Base-by-base conservation (phyloP, 2,113 vertebrate species). In the Campylomormyrus numenius region DNA sequence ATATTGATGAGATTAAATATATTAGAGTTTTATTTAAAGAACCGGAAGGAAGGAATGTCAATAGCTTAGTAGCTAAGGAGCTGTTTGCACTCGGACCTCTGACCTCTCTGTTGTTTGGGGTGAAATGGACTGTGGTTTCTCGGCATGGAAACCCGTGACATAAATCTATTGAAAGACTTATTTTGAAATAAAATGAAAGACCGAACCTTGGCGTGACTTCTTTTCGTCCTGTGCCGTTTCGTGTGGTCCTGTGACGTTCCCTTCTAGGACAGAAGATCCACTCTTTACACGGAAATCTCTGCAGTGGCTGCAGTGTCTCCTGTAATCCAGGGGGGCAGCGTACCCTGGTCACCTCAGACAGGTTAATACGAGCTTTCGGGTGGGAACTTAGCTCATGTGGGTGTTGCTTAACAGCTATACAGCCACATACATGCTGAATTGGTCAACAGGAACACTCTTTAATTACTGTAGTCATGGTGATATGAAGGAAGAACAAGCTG, bases 1-100 rank as follows among this genome's bases (percentile, higher is more conserved):
- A 88, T 88, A 88, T 45, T 62, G 39, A 58, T 88, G 53, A 88
- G 53, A 88, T 56, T 45, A 58, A 88, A 88, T 88, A 66, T 88
- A 88, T 88, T 45, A 88, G 52, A 88, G 35, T 62, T 88, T 88
- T 66, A 88, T 88, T 66, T 88, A 88, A 88, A 46, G 87, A 88
- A 66, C 27, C 17, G 50, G 27, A 56, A 87, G 31, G 50, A 88
- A 88, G 56, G 85, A 35, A 52, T 19, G 24, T 39, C 50, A 49
- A 87, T 52, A 53, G 45, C 50, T 49, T 50, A 19, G 27, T 87
- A 27, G n/a, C 48, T 48, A 85, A 27, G 85, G 85, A 35, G 27
- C 49, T 35, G 50, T 87, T 52, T 52, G 85, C 49, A 87, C 85
- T 87, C 46, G 0, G 48, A 27, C 10, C 74, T 80, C 83, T 85